phyloP scores from a whole-genome alignment of 2,113 vertebrate genomes.

The Sterrhoptilus dennistouni region DNA sequence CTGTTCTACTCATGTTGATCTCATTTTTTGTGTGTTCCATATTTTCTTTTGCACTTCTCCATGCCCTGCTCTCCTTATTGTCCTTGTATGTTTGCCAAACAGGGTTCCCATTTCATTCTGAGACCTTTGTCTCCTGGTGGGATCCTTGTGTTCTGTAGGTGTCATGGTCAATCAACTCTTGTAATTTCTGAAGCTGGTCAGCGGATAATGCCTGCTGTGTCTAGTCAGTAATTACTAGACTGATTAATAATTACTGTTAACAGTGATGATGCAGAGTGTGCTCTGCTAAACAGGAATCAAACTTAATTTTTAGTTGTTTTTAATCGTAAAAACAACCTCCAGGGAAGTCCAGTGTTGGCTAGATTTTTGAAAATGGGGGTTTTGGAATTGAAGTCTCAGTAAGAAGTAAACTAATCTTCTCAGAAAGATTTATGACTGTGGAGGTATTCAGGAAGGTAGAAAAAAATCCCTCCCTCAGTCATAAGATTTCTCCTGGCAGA shows the following conservation, averaged over 20 bases:
- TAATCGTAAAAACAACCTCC: not conserved
- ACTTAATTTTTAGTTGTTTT: not conserved
- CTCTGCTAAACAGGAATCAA: not conserved
- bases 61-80: not conserved
- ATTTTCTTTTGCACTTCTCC: not conserved
- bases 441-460: not conserved
- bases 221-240: not conserved
- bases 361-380: not conserved
- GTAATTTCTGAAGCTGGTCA: not conserved
- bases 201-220: not conserved
- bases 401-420: not conserved
- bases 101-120: not conserved
- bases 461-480: not conserved
- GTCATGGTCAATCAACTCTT: not conserved
- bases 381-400: not conserved
- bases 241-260: not conserved
- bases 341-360: not conserved
- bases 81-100: not conserved
- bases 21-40: not conserved
- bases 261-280: not conserved
- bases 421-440: not conserved
- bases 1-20: fast-evolving
- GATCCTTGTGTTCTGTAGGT: not conserved
- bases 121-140: not conserved
- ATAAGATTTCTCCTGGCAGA: not conserved